Conservation (phyloP, 2,888 invertebrate genomes). For the Iselma pallidipennis region DNA sequence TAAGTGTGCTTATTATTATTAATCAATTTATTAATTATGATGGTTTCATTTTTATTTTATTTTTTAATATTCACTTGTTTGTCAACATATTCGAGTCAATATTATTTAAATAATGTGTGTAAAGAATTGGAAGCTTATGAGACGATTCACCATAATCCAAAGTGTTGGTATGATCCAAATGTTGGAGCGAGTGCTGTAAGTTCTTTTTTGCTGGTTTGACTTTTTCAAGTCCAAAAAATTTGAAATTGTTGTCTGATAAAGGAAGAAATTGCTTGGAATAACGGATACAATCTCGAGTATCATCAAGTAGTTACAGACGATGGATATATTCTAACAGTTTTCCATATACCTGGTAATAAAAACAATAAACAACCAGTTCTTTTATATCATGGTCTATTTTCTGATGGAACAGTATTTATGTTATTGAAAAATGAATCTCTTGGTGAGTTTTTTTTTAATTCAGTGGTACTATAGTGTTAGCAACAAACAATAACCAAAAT, state of each 20-base stretch:
- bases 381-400: not conserved
- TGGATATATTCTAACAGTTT: slow-evolving; percentile 4
- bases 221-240: not conserved
- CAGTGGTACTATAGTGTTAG: no score
- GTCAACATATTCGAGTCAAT: not conserved
- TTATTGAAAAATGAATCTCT: slow-evolving; percentile 1
- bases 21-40: no score
- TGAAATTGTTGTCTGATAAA: not conserved
- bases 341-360: not conserved
- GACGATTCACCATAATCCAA: slow-evolving; percentile 25
- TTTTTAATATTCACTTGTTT: not conserved
- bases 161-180: slow-evolving; percentile 41
- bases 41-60: no score
- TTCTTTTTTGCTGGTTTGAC: slow-evolving; percentile 10
- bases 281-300: not conserved
- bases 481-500: not conserved
- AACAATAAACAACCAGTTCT: not conserved
- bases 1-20: no score
- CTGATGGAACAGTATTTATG: not conserved
- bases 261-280: not conserved
- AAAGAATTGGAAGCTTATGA: slow-evolving; percentile 25
- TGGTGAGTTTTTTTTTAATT: not conserved
- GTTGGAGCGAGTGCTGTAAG: slow-evolving; percentile 44
- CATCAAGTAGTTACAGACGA: not conserved
- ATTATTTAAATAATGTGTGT: slow-evolving; percentile 19